A percentile compares a stretch with the other conserved stretches of the same genome.
phyloP scores from a whole-genome alignment of 1,140 invertebrate species.

The Anastatus disparis region DNA sequence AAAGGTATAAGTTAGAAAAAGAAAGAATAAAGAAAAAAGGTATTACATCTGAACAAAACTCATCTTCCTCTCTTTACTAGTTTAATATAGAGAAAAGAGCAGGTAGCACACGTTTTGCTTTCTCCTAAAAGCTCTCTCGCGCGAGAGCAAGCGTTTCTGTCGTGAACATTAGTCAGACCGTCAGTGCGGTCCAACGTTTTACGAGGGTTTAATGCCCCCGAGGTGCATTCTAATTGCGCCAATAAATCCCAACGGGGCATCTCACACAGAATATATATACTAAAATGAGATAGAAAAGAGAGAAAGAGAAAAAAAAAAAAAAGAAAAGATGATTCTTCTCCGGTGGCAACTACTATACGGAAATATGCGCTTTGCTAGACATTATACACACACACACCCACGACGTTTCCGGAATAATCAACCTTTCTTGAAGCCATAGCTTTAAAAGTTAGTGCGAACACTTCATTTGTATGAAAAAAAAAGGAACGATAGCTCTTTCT shows the following conservation, averaged over 20 bases:
- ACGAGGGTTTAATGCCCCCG: constrained; percentile 65
- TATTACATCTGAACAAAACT: no score
- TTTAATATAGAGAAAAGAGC: no score
- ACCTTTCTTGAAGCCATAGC: not conserved
- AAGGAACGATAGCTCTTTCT: not conserved
- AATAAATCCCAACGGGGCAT: constrained; percentile 63
- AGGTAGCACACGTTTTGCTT: constrained; percentile 46
- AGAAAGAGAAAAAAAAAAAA: constrained; percentile 39
- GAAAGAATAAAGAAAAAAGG: not conserved
- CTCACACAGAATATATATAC: constrained; percentile 46
- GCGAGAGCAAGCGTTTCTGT: no score
- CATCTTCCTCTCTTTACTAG: no score
- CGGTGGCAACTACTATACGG: no score
- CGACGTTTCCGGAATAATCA: constrained; percentile 36
- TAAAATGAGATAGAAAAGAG: constrained; percentile 33
- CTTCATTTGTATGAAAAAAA: constrained; percentile 13
- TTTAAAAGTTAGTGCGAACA: constrained; percentile 14
- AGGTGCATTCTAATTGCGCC: constrained; percentile 66
- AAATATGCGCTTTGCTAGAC: constrained; percentile 32
- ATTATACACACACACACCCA: constrained; percentile 15
- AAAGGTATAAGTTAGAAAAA: constrained; percentile 8
- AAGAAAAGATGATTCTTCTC: not conserved
- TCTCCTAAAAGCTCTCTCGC: not conserved
- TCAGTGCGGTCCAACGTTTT: constrained; percentile 61
- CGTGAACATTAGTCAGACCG: constrained; percentile 58